Evolutionary conservation across 2,888 invertebrate genomes (phyloP).

Genomic region (Andrena camellia): DNA sequence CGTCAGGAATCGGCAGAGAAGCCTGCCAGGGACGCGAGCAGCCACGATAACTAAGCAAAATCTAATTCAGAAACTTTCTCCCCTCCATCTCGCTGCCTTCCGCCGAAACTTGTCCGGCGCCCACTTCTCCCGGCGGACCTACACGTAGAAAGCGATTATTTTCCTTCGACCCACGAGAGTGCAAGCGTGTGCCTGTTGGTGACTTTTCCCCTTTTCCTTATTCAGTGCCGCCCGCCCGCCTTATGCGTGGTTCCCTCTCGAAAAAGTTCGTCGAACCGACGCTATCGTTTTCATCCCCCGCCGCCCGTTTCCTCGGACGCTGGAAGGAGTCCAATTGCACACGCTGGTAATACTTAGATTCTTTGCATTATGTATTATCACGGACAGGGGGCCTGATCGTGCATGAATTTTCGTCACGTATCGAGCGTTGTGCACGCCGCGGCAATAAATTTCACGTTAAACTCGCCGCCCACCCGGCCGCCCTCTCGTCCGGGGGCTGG

Average conservation of each 20-base stretch:
- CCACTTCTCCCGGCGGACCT: slow-evolving; percentile 27
- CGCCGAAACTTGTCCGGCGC: slow-evolving; percentile 22
- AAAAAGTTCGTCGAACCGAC: slow-evolving; percentile 45
- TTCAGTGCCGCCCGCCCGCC: neutral
- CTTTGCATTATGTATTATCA: slow-evolving; percentile 44
- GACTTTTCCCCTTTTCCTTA: slow-evolving; percentile 2
- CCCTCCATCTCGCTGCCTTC: neutral
- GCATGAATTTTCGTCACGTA: slow-evolving; percentile 53
- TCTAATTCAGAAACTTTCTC: slow-evolving; percentile 6
- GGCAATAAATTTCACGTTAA: slow-evolving; percentile 40
- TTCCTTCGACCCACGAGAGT: slow-evolving; percentile 28
- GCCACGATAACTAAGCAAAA: slow-evolving; percentile 4
- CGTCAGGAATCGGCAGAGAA: neutral
- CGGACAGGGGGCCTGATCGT: neutral
- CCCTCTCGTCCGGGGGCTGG: neutral
- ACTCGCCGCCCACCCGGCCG: neutral
- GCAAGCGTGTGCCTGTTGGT: neutral
- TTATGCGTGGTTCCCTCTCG: slow-evolving; percentile 6
- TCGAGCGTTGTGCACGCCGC: slow-evolving; percentile 32
- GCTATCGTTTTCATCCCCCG: slow-evolving; percentile 16
- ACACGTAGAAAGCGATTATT: slow-evolving; percentile 44
- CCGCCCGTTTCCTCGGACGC: neutral
- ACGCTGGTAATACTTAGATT: slow-evolving; percentile 6
- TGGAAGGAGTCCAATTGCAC: slow-evolving; percentile 35
- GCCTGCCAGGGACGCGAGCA: neutral